Conservation (phyloP, 1,140 invertebrate genomes). For the Olivierus martensii region DNA sequence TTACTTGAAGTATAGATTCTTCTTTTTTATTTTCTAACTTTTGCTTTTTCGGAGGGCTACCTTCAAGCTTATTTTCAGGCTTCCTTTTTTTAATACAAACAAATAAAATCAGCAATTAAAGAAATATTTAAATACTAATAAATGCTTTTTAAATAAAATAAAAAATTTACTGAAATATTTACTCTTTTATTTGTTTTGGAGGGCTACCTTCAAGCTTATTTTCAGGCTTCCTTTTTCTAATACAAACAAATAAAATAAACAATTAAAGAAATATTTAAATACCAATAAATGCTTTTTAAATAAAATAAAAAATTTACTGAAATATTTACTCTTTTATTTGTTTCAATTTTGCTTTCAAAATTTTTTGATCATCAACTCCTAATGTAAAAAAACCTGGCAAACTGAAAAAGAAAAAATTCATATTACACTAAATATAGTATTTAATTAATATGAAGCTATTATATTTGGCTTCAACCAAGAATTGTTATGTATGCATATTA, state of each 20-base stretch:
- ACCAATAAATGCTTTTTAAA: no score
- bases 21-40: neutral
- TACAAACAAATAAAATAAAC: no score
- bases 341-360: conserved; percentile 50
- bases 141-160: no score
- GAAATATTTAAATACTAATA: no score
- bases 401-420: conserved; percentile 22
- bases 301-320: no score
- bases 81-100: conserved; percentile 52
- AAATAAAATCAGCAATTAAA: no score
- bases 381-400: conserved; percentile 61
- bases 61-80: conserved; percentile 22
- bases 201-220: neutral
- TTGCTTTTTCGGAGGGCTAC: neutral
- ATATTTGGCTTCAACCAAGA: no score
- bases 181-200: conserved; percentile 21
- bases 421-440: no score
- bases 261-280: no score
- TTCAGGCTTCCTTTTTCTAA: conserved; percentile 50
- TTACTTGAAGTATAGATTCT: neutral
- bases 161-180: no score
- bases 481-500: no score
- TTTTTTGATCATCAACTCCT: conserved; percentile 54
- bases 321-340: conserved; percentile 31
- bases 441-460: no score